Percentiles rank a stretch among this genome's conserved stretches.
Conservation (phyloP, 2,888 invertebrate genomes). For the Halictus ligatus region DNA sequence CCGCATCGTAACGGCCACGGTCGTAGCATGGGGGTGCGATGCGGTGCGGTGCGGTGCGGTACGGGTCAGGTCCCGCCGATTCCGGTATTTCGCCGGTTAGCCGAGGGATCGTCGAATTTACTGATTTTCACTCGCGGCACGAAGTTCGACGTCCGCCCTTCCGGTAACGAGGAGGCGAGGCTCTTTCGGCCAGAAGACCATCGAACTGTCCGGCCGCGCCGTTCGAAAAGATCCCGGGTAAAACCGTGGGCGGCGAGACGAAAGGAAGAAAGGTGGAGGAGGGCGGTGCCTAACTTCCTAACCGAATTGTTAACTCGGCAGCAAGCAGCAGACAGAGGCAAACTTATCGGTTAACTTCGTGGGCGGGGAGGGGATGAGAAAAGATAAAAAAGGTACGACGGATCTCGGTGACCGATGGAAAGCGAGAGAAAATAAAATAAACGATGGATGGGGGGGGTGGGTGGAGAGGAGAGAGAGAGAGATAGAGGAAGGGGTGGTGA, state of each 20-base stretch:
- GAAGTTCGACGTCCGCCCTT: slow-evolving; percentile 59
- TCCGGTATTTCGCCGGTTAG: slow-evolving; percentile 47
- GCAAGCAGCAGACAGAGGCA: slow-evolving; percentile 69
- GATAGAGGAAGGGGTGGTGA: slow-evolving; percentile 22
- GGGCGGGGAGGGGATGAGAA: slow-evolving; percentile 34
- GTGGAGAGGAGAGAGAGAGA: too few relatives aligned
- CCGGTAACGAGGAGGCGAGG: slow-evolving; percentile 61
- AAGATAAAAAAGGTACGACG: slow-evolving; percentile 16
- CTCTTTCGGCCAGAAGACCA: slow-evolving; percentile 62
- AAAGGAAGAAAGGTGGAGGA: slow-evolving; percentile 26
- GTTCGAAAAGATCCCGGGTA: slow-evolving; percentile 60
- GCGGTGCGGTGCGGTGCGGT: not conserved
- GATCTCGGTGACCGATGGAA: slow-evolving; percentile 8
- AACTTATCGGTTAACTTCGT: slow-evolving; percentile 79
- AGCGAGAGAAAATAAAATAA: slow-evolving; percentile 37
- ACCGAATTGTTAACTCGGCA: slow-evolving; percentile 81
- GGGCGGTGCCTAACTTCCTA: slow-evolving; percentile 76
- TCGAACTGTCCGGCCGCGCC: slow-evolving; percentile 51
- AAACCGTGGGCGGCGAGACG: slow-evolving; percentile 27
- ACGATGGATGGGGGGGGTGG: not conserved
- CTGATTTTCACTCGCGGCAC: slow-evolving; percentile 72
- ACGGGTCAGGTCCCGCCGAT: slow-evolving; percentile 6
- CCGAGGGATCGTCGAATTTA: slow-evolving; percentile 60
- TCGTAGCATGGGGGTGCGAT: too few relatives aligned
- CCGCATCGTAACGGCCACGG: not conserved